A percentile compares a stretch with the other conserved stretches of the same genome.
phyloP scores from a whole-genome alignment of 1,140 invertebrate genomes.

The Eriocheir sinensis region DNA sequence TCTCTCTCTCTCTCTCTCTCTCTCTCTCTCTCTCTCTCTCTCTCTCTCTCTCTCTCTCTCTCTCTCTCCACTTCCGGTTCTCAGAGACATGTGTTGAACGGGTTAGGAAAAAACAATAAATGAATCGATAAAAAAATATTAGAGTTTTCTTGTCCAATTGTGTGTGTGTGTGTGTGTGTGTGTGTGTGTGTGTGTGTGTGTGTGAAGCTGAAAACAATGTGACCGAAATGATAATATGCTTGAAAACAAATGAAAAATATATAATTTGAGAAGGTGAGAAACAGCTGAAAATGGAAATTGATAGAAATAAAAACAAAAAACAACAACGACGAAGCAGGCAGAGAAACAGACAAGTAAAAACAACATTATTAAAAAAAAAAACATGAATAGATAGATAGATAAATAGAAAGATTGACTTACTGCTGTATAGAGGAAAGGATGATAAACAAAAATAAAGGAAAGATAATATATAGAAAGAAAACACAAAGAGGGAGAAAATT shows the following conservation, averaged over 20 bases:
- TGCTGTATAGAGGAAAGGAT: no score
- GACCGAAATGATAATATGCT: no score
- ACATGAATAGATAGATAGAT: background rate
- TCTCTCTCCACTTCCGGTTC: background rate
- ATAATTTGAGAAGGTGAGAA: background rate
- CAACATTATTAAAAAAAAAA: background rate
- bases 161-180: no score
- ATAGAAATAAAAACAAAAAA: background rate
- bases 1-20: slow-evolving; percentile 46
- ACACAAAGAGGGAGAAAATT: background rate
- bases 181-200: no score
- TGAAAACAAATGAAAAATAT: no score
- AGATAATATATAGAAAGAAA: background rate
- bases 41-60: slow-evolving; percentile 47
- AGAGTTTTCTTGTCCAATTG: background rate
- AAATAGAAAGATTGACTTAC: no score
- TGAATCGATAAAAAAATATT: background rate
- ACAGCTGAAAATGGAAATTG: background rate
- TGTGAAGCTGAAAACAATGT: no score
- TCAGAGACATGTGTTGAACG: background rate
- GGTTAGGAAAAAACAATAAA: background rate
- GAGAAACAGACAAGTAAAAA: no score
- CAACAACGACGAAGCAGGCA: background rate
- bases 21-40: slow-evolving; percentile 53
- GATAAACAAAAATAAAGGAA: background rate